Evolutionary conservation across 2,797 vertebrate genomes (phyloP).

Genomic region (Aeoliscus strigatus): DNA sequence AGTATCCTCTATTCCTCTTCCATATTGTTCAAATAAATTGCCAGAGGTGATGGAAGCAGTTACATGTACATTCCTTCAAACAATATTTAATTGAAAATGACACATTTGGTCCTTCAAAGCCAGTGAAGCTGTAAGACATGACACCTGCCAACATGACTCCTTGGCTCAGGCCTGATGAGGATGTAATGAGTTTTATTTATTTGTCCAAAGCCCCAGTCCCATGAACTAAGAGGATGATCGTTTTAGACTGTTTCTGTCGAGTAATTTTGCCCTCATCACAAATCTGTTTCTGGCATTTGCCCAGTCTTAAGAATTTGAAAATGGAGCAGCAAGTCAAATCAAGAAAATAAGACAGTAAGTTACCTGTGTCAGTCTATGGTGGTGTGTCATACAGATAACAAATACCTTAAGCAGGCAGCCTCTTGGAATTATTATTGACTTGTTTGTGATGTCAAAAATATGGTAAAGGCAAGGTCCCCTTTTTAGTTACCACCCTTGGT

Average conservation of each 20-base stretch:
- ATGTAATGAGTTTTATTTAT: constrained; percentile 2
- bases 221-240: constrained; percentile 7
- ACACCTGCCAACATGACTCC: constrained; percentile 16
- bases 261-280: not conserved
- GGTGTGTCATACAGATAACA: too few relatives aligned
- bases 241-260: not conserved
- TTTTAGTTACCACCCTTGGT: too few relatives aligned
- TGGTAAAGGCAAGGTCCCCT: too few relatives aligned
- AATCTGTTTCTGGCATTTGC: not conserved
- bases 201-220: constrained; percentile 2
- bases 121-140: constrained; percentile 20
- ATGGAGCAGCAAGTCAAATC: not conserved
- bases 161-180: constrained; percentile 9
- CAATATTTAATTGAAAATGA: constrained; percentile 23
- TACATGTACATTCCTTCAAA: constrained; percentile 3
- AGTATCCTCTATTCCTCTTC: not conserved
- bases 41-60: constrained; percentile 7
- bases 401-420: too few relatives aligned
- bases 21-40: not conserved
- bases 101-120: constrained; percentile 13
- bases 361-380: too few relatives aligned
- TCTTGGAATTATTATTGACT: too few relatives aligned
- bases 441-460: too few relatives aligned
- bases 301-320: not conserved
- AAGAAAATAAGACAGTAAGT: not conserved